Base-by-base conservation (phyloP, 2,797 vertebrate species). In the Parauchenoglanis punctatus region DNA sequence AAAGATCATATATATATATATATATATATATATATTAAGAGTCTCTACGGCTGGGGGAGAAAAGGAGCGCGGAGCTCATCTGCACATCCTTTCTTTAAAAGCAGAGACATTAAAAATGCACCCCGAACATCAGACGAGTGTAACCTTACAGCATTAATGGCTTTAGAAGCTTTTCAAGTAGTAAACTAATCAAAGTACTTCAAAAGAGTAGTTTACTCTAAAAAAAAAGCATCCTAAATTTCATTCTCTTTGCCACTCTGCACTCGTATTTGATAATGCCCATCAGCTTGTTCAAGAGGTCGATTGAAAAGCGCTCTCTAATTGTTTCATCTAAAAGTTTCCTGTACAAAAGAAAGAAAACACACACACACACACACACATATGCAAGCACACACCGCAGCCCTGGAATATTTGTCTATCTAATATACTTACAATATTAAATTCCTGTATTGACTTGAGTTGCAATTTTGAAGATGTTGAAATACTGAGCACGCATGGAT, bases 81-180 rank as follows among this genome's bases (percentile, higher is more conserved):
- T 86, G 83, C 86, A 85, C 80, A 81, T 83, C 85, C 88, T 76
- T 58, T 67, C 85, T 88, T 89, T 89, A 89, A 92, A 88, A 85
- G 65, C 85, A 85, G 56, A 81, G 49, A 92, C 93, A 90, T 92
- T 95, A 94, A 92, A 95, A 94, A 95, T 92, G 92, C 91, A 91
- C 63, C 89, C 78, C 70, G 76, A 81, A 93, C 91, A 94, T 93
- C 88, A 92, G 90, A 93, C 89, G 91, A 87, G 85, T 89, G 89
- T 85, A 90, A 91, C 89, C 89, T 90, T 85, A 88, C 78, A 88
- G 87, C 86, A 87, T 88, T 81, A 91, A 90, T 83, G 85, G 86
- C 70, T 88, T 89, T 84, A 89, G 85, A 89, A 89, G 91, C 90
- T 88, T 91, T 91, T 89, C 77, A 86, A 91, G 87, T 91, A 86